Conservation (phyloP, 2,113 vertebrate species). For the Glaucomys volans region DNA sequence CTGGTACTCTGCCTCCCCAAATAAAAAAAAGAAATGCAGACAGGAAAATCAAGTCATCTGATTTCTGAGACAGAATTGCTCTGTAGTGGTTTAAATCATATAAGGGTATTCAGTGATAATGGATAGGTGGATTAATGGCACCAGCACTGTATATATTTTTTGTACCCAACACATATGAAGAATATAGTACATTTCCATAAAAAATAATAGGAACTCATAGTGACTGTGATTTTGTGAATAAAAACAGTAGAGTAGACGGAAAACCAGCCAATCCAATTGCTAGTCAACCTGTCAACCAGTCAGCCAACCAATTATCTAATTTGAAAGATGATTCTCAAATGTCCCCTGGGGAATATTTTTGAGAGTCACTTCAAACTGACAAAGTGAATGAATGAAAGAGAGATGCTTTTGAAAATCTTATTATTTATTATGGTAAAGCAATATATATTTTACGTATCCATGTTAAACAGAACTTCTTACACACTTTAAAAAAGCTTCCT, state of each 20-base stretch:
- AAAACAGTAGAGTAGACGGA: background rate
- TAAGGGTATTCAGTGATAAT: background rate
- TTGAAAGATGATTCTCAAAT: background rate
- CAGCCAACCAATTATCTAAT: background rate
- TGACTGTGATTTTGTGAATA: background rate
- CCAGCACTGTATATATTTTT: background rate
- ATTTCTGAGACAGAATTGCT: background rate
- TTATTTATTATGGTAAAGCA: background rate
- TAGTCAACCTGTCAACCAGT: background rate
- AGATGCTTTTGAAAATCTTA: slow-evolving; percentile 18
- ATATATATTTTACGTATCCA: background rate
- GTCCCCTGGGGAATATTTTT: background rate
- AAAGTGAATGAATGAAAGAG: background rate
- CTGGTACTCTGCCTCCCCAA: too few species aligned
- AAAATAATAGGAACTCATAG: background rate
- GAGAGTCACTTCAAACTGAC: background rate
- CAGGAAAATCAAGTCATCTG: background rate
- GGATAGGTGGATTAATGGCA: background rate
- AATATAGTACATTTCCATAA: background rate
- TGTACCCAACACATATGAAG: background rate
- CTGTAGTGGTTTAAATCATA: slow-evolving; percentile 17
- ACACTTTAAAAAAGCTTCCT: background rate
- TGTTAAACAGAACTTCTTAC: background rate
- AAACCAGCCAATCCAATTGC: background rate
- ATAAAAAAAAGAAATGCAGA: background rate